Conservation (phyloP, 2,888 invertebrate genomes). For the Campaea margaritaria region DNA sequence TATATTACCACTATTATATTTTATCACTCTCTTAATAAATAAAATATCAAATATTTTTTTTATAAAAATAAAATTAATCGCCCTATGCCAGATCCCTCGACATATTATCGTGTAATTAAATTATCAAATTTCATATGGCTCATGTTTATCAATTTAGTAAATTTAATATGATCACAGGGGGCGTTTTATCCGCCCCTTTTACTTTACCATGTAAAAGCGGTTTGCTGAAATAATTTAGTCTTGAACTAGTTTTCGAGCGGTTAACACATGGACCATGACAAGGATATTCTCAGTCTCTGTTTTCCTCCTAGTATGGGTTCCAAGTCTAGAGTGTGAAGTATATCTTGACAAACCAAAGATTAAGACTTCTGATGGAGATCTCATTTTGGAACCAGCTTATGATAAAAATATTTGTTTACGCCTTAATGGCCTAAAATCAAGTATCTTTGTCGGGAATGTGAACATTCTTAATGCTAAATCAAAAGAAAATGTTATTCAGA, state of each 20-base stretch:
- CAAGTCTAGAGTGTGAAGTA: conserved; percentile 78
- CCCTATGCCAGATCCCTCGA: too few relatives aligned
- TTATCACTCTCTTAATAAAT: too few relatives aligned
- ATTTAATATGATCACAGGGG: conserved; percentile 5
- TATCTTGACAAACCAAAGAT: conserved; percentile 85
- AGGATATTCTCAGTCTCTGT: conserved; percentile 50
- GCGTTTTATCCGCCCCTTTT: conserved; percentile 5
- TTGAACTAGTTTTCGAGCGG: conserved; percentile 26
- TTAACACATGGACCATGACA: conserved; percentile 60
- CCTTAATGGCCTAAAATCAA: conserved; percentile 87
- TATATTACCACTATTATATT: too few relatives aligned
- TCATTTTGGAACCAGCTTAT: conserved; percentile 90
- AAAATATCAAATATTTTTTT: too few relatives aligned
- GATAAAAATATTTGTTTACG: conserved; percentile 92
- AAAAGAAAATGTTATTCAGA: conserved; percentile 46
- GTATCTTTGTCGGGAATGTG: conserved; percentile 88
- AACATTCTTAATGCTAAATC: conserved; percentile 84
- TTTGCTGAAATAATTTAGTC: conserved; percentile 32
- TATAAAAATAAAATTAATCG: too few relatives aligned
- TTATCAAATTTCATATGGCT: conserved; percentile 3
- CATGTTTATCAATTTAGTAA: neutral
- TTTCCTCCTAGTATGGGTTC: conserved; percentile 53
- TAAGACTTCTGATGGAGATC: conserved; percentile 89
- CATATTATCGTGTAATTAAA: neutral
- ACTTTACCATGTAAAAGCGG: neutral